Percentiles rank a stretch among this genome's conserved stretches.
These are phyloP conservation scores for Hypselothyrea guttata DNA, from an alignment of 2,888 invertebrate genomes.

Conservation along the genomic window DNA sequence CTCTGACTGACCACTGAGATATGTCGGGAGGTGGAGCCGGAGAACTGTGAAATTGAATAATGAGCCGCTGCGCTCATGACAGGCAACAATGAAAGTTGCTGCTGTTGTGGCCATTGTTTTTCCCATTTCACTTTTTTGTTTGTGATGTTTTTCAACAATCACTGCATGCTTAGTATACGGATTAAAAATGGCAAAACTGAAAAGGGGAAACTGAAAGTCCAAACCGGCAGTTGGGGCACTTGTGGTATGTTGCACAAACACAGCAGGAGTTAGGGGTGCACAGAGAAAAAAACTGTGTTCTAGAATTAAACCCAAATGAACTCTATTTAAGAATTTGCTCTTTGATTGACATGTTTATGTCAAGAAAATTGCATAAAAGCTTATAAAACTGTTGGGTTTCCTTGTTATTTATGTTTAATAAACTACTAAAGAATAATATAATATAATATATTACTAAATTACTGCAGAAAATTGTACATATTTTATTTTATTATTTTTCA, in stretches of 20 bases:
- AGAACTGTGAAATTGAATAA: constrained; percentile 73
- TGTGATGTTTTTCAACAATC: constrained; percentile 23
- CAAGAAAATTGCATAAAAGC: too few species aligned
- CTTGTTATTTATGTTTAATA: too few species aligned
- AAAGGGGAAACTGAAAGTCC: neutral
- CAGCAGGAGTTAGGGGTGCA: constrained; percentile 1
- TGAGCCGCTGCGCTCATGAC: constrained; percentile 65
- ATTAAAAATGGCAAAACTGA: constrained; percentile 37
- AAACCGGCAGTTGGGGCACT: constrained; percentile 8
- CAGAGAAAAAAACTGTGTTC: too few species aligned
- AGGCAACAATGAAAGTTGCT: constrained; percentile 65
- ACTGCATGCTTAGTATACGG: constrained; percentile 36
- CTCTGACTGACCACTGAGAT: constrained; percentile 63
- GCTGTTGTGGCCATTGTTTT: constrained; percentile 39
- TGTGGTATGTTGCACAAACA: constrained; percentile 29
- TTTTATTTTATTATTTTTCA: too few species aligned
- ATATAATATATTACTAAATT: too few species aligned
- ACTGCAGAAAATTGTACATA: too few species aligned
- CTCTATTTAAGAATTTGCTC: constrained; percentile 1
- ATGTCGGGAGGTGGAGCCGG: constrained; percentile 9
- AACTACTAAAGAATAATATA: too few species aligned
- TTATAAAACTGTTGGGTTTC: too few species aligned
- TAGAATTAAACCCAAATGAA: constrained; percentile 3
- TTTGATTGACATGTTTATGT: too few species aligned
- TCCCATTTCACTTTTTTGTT: constrained; percentile 35